Percentiles rank a stretch among this genome's conserved stretches.
Conservation (phyloP, 2,888 invertebrate genomes). For the Baccha elongata region DNA sequence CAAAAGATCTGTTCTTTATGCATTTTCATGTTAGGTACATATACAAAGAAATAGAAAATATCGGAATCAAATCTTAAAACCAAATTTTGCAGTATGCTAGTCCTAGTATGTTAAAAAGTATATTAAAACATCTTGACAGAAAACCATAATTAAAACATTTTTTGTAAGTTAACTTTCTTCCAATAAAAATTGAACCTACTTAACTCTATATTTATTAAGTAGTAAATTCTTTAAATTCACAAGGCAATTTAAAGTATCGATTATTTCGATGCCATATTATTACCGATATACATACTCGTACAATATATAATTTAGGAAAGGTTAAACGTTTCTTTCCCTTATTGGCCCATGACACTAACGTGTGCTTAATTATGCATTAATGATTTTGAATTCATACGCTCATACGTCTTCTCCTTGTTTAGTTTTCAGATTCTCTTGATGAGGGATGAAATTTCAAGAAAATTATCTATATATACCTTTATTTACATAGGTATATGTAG, state of each 20-base stretch:
- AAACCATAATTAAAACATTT: too few species aligned
- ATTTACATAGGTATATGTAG: background rate
- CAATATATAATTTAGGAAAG: background rate
- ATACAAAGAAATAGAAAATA: too few species aligned
- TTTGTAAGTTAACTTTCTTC: too few species aligned
- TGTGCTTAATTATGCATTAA: conserved; percentile 68
- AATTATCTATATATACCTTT: background rate
- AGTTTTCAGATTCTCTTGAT: background rate
- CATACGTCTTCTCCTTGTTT: background rate
- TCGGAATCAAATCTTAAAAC: too few species aligned
- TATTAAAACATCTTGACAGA: too few species aligned
- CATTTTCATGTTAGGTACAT: too few species aligned
- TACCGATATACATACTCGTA: background rate
- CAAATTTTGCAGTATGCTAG: too few species aligned
- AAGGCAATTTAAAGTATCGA: background rate
- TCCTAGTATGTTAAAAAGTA: too few species aligned
- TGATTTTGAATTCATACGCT: conserved; percentile 55
- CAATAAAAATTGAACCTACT: too few species aligned
- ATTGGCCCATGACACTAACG: conserved; percentile 56
- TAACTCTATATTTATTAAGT: too few species aligned
- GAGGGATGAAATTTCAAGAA: conserved; percentile 9
- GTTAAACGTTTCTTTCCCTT: conserved; percentile 3
- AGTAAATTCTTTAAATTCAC: too few species aligned
- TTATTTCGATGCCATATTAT: background rate
- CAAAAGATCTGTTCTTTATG: too few species aligned